Conservation (phyloP, 2,113 vertebrate species). For the Parus major region DNA sequence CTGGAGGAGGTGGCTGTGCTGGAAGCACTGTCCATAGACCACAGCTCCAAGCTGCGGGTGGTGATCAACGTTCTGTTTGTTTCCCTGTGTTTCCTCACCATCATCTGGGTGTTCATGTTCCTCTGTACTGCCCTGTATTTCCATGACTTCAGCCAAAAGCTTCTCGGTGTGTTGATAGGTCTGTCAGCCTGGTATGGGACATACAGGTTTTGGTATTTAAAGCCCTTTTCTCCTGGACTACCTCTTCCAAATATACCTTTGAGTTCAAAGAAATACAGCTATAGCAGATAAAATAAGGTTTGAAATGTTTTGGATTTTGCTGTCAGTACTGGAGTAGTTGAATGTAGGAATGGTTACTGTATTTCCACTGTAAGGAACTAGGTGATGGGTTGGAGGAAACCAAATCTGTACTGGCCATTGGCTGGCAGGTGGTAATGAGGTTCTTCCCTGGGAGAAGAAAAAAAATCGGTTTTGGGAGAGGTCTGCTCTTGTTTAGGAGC, state of each 20-base stretch:
- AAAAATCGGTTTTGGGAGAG: neutral
- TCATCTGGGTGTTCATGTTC: conserved; percentile 93
- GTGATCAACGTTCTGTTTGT: conserved; percentile 79
- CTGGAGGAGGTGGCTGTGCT: conserved; percentile 87
- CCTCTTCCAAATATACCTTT: conserved; percentile 76
- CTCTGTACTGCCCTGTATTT: conserved; percentile 91
- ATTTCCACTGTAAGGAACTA: neutral
- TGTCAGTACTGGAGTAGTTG: conserved; percentile 16
- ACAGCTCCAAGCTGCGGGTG: conserved; percentile 15
- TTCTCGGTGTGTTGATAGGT: conserved; percentile 82
- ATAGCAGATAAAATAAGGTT: conserved; percentile 63
- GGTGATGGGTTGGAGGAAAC: neutral
- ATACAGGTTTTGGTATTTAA: conserved; percentile 87
- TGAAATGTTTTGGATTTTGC: neutral
- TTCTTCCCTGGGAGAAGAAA: neutral
- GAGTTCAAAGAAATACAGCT: conserved; percentile 69
- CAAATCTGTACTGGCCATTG: neutral
- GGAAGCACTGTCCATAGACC: conserved; percentile 66
- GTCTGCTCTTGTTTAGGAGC: neutral
- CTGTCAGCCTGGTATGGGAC: conserved; percentile 87
- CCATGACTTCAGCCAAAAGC: conserved; percentile 85
- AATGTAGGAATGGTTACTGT: neutral
- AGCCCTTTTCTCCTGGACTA: conserved; percentile 86
- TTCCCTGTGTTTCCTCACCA: conserved; percentile 79
- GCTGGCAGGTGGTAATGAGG: neutral